These are phyloP conservation scores for Odontophorus gujanensis DNA, from an alignment of 2,113 vertebrate genomes.

Conservation along the genomic window DNA sequence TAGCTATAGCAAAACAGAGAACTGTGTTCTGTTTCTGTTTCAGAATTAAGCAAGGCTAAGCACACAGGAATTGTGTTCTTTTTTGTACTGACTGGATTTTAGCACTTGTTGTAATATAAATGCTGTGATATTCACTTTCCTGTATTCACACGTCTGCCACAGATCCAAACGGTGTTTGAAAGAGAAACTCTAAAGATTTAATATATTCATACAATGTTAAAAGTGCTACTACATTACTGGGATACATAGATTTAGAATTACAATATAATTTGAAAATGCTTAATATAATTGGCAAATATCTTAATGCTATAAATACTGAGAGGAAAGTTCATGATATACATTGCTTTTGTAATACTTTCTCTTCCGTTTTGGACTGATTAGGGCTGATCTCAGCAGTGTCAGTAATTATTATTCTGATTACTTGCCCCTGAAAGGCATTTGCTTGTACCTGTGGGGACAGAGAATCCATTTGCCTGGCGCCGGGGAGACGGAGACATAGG, in stretches of 20 bases:
- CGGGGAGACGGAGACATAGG: slow-evolving; percentile 77
- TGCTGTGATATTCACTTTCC: neutral
- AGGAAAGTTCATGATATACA: slow-evolving; percentile 48
- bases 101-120: neutral
- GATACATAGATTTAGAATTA: neutral
- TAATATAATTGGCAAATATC: slow-evolving; percentile 24
- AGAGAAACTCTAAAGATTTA: neutral
- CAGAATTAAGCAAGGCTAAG: neutral
- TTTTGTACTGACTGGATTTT: neutral
- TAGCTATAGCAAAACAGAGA: neutral
- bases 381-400: slow-evolving; percentile 79
- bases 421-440: slow-evolving; percentile 80
- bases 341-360: slow-evolving; percentile 54
- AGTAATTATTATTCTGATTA: slow-evolving; percentile 82
- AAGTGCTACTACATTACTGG: neutral
- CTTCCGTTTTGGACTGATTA: slow-evolving; percentile 66
- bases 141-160: neutral
- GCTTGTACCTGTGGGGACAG: slow-evolving; percentile 79
- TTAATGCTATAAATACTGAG: slow-evolving; percentile 11
- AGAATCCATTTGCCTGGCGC: slow-evolving; percentile 82
- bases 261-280: neutral
- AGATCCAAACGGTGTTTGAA: neutral
- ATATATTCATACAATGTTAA: neutral
- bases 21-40: neutral
- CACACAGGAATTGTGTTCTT: neutral